Base-by-base conservation (phyloP, 2,888 invertebrate species). In the Masnerella sp. region DNA sequence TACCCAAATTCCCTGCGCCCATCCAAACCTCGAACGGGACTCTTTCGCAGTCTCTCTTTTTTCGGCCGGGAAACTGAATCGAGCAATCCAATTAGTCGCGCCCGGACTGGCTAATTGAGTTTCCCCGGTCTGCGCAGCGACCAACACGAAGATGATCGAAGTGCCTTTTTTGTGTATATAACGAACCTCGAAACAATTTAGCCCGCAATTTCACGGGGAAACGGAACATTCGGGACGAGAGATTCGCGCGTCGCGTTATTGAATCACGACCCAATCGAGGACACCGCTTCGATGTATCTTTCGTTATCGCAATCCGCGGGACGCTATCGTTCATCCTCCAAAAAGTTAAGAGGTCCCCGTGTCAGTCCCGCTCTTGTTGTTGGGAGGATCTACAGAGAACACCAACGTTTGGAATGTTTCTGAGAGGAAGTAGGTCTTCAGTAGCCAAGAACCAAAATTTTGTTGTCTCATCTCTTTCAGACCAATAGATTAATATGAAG, bases 151-250 rank as follows among this genome's bases (percentile, higher is more conserved):
- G 65, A 62, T 69, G 68, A 74, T 75, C 76, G 78, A 77, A 77
- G 78, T 78, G 76, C 75, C 75, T 78, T 76, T 77, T 76, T 77
- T 75, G 25, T 69, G 47, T 70, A 62, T 36, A 62, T 32, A 42
- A 56, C 42, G 61, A 70, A 45, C 54, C 62, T 62, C 49, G 56
- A 54, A 61, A 61, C 69, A 69, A 61, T 59, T 68, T 43, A 34
- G 43, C 52, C 45, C 43, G 65, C 56, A 56, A 59, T 49, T 58
- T 58, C 34, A 43, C 58, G 40, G 34, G 40, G 54, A 54, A 18
- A 54, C 40, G 30, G 38, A 56, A 56, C 42, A 28, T 56, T 56
- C 56, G 42, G 56, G 32, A 56, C 40, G 56, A 42, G 30, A 59
- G 38, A 38, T 40, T 18, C 18, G 25, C 25, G 49, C 49, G 61